Evolutionary conservation across 2,797 vertebrate genomes (phyloP), one percentile per base, ranked within the genome.

Genomic region (Remorina albescens): DNA sequence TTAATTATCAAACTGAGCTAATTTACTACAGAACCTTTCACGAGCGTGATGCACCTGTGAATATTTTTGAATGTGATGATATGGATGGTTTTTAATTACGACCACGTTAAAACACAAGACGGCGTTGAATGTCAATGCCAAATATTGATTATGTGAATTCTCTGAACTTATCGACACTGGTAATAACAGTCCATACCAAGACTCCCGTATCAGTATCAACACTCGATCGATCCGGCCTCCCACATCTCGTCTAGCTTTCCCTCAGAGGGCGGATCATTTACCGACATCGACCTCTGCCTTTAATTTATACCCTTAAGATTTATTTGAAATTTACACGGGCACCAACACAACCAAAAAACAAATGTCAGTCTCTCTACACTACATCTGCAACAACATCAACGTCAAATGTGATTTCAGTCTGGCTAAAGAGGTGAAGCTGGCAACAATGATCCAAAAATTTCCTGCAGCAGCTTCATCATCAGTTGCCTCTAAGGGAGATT

Each of bases 331-430:
- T 74, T 67, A 18, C 26, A 61, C 47, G 26, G 37, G 15, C 28
- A 56, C 37, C 8, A 57, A 1, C 37, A 64, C 16, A 61, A 70
- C 11, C 32, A 53, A 37, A 70, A 71, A 21, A 46, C 18, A 67
- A 41, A 0, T 64, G 61, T 71, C 34, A 21, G 7, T 42, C 6
- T 68, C 50, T 69, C 36, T 55, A 74, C 60, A 65, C n/a, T 30
- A 56, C 30, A 57, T 57, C 28, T 30, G 30, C 50, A 15, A 2
- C 18, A 5, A n/a, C n/a, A n/a, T n/a, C n/a, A n/a, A n/a, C n/a
- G n/a, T n/a, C n/a, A n/a, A n/a, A n/a, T n/a, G n/a, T n/a, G n/a
- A n/a, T n/a, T n/a, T 74, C n/a, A 59, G 9, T 62, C 4, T 57
- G 49, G 8, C 12, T 34, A 51, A 46, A 51, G 34, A 46, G 26